A percentile compares a stretch with the other conserved stretches of the same genome.
Evolutionary conservation across 2,888 invertebrate species (phyloP).

Genomic region (Pachliopta kotzebuea): DNA sequence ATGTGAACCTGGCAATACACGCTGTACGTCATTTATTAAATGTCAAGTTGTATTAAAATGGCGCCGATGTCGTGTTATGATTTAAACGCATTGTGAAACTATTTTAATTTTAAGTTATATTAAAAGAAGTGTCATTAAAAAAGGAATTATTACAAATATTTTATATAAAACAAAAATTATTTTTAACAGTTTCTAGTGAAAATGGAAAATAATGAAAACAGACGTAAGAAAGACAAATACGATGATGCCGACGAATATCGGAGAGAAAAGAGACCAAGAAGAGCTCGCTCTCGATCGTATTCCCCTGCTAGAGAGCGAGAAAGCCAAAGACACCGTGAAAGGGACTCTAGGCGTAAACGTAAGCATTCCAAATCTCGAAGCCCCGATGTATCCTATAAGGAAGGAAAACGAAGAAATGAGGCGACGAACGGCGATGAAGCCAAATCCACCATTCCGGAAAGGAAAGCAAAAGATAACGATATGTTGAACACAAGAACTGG

Average conservation of each 20-base stretch:
- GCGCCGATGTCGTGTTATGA: constrained; percentile 20
- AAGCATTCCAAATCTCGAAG: constrained; percentile 58
- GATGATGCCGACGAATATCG: constrained; percentile 52
- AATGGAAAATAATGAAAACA: constrained; percentile 59
- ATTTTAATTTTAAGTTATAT: constrained; percentile 3
- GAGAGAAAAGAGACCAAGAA: constrained; percentile 54
- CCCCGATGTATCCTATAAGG: constrained; percentile 44
- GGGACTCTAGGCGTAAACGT: constrained; percentile 54
- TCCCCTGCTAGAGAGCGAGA: constrained; percentile 46
- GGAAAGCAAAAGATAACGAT: constrained; percentile 77
- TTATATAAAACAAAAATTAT: neutral
- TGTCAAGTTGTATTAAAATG: constrained; percentile 26
- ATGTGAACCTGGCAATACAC: neutral
- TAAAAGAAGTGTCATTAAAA: constrained; percentile 2
- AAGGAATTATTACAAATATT: neutral
- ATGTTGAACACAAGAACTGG: constrained; percentile 91
- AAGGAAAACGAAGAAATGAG: constrained; percentile 46
- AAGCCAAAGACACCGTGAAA: constrained; percentile 40
- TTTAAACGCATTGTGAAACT: constrained; percentile 13
- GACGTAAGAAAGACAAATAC: constrained; percentile 57
- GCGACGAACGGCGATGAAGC: constrained; percentile 38
- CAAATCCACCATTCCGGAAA: constrained; percentile 49
- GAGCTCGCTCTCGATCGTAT: constrained; percentile 52
- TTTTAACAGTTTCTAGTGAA: constrained; percentile 24
- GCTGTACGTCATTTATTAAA: neutral